These are phyloP conservation scores for Cyphomyrus discorhynchus DNA, from an alignment of 2,113 vertebrate genomes.

Conservation along the genomic window DNA sequence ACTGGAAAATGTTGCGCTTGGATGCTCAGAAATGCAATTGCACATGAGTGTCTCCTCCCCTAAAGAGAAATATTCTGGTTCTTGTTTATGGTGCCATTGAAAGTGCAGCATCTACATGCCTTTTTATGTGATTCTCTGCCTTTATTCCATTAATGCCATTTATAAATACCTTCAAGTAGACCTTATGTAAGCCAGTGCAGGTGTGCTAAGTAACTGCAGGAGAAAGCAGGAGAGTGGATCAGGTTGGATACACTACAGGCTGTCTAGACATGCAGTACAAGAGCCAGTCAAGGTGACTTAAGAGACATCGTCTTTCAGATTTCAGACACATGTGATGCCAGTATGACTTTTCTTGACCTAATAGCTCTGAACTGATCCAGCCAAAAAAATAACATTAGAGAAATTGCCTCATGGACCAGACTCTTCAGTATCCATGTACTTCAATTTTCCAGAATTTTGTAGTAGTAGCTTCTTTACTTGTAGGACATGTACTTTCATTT, in stretches of 20 bases:
- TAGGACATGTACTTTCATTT: not conserved
- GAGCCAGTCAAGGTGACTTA: not conserved
- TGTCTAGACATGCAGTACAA: not conserved
- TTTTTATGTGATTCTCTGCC: not conserved
- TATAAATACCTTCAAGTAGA: not conserved
- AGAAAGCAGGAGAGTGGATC: not conserved
- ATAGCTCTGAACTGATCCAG: not conserved
- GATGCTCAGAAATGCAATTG: slow-evolving; percentile 59
- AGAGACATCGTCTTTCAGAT: not conserved
- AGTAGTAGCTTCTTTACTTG: not conserved
- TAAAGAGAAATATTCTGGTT: slow-evolving; percentile 12
- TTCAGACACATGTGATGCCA: not conserved
- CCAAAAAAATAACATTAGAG: not conserved
- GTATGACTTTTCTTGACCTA: not conserved
- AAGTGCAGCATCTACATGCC: not conserved
- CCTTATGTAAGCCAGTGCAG: not conserved
- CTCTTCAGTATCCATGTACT: not conserved
- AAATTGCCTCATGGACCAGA: not conserved
- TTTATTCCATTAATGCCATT: not conserved
- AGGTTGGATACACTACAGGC: not conserved
- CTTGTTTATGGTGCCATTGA: not conserved
- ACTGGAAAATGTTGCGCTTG: slow-evolving; percentile 48
- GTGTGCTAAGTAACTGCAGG: not conserved
- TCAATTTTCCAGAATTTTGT: not conserved
- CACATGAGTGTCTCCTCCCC: slow-evolving; percentile 41